Base-by-base conservation (phyloP, 2,888 invertebrate species). In the Netelia fuscicornis region DNA sequence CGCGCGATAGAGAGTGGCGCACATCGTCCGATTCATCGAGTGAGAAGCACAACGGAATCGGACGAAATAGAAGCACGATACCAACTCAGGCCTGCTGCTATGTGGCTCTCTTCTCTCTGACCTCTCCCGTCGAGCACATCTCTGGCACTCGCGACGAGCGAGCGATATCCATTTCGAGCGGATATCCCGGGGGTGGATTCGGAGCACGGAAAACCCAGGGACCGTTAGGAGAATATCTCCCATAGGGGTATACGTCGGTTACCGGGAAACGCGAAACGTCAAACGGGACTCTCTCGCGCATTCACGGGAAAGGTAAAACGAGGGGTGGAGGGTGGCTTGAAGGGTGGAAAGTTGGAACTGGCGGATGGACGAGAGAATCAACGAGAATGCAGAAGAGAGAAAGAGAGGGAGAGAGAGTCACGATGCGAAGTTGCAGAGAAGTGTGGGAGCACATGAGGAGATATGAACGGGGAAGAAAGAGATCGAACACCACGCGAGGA, bases 261-360 rank as follows among this genome's bases (percentile, higher is more conserved):
- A 88, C 86, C 52, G 86, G 86, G 87, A 87, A 88, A 86, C 87
- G 88, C 83, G 70, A 87, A 89, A 87, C 89, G 87, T 85, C 88
- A 87, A 87, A 86, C 87, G 86, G 84, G 83, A 72, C 25, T 23
- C 25, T 52, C 60, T 85, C 80, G 42, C 86, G 79, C 44, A 54
- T 62, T 52, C 48, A 64, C 70, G 58, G 11, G 60, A 71, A 62
- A 60, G 80, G 67, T 80, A 65, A 76, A 79, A 75, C 72, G 25
- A 25, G 23, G 30, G 62, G 30, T 23, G 54, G 64, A 52, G 71
- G 72, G 20, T 11, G 5, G 23, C n/a, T 25, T 8, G 65, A 20
- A 54, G 37, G 25, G 20, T 48, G 10, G 20, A 64, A 20, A 8
- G 42, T 20, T 17, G 72, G 13, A 25, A 25, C 37, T 23, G 44